Conservation (phyloP, 1,140 invertebrate genomes). For the Theocolax elegans region DNA sequence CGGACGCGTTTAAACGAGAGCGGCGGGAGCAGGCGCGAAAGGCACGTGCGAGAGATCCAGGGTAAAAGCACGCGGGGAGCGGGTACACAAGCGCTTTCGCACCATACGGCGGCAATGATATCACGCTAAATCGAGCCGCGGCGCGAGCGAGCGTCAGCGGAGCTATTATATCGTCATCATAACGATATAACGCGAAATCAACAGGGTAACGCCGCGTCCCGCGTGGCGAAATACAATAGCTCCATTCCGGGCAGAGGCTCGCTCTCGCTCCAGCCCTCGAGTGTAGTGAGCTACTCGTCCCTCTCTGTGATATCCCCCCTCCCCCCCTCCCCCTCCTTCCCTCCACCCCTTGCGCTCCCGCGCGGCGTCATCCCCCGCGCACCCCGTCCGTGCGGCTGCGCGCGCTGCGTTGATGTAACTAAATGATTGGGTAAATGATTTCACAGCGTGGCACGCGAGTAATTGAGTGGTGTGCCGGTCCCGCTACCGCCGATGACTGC, state of each 20-base stretch:
- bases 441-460: constrained; percentile 66
- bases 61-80: constrained; percentile 36
- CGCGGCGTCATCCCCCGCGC: constrained; percentile 21
- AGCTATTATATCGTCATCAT: constrained; percentile 67
- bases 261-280: constrained; percentile 36
- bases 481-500: constrained; percentile 60
- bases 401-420: constrained; percentile 67
- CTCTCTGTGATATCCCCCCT: too few species aligned
- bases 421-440: constrained; percentile 71
- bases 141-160: constrained; percentile 49
- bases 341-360: constrained; percentile 13
- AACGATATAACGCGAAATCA: constrained; percentile 67
- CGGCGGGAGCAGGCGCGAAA: background rate
- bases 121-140: constrained; percentile 58
- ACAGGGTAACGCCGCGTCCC: constrained; percentile 62
- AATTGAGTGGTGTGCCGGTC: constrained; percentile 64
- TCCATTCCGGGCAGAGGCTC: constrained; percentile 30
- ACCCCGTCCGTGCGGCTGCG: constrained; percentile 51
- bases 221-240: constrained; percentile 61
- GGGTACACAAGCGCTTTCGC: background rate
- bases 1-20: background rate
- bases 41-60: constrained; percentile 43
- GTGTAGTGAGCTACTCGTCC: too few species aligned
- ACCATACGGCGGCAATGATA: constrained; percentile 46
- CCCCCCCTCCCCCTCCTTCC: constrained; percentile 30